Conservation (phyloP, 2,888 invertebrate genomes). For the Lamproptera curius region DNA sequence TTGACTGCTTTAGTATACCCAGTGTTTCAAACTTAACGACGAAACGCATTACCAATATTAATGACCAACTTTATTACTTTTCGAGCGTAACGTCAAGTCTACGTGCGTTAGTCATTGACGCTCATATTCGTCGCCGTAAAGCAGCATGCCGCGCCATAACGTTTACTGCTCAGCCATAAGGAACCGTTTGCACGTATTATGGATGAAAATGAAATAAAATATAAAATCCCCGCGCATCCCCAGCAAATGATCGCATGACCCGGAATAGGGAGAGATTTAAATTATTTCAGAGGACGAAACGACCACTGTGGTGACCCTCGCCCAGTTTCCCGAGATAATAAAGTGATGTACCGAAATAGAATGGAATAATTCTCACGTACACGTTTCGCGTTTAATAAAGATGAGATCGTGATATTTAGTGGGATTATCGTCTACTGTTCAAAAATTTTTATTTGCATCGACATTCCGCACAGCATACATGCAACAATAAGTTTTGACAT, state of each 20-base stretch:
- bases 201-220: constrained; percentile 55
- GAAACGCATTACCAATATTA: too few species aligned
- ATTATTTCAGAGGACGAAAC: constrained; percentile 11
- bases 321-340: background rate
- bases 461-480: too few species aligned
- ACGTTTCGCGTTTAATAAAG: background rate
- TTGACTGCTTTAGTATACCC: too few species aligned
- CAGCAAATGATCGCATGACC: constrained; percentile 29
- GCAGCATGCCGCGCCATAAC: constrained; percentile 29
- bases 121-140: constrained; percentile 25
- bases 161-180: constrained; percentile 38
- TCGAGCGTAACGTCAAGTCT: constrained; percentile 13
- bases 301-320: background rate
- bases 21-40: too few species aligned
- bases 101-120: constrained; percentile 26
- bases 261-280: constrained; percentile 28
- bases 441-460: too few species aligned
- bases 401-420: background rate
- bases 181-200: constrained; percentile 34
- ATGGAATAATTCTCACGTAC: background rate
- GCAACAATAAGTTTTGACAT: too few species aligned
- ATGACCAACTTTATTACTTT: too few species aligned
- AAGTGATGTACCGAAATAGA: background rate
- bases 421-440: too few species aligned
- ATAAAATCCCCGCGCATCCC: constrained; percentile 40